phyloP scores from a whole-genome alignment of 2,888 invertebrate species.

The Melangyna quadrimaculata region DNA sequence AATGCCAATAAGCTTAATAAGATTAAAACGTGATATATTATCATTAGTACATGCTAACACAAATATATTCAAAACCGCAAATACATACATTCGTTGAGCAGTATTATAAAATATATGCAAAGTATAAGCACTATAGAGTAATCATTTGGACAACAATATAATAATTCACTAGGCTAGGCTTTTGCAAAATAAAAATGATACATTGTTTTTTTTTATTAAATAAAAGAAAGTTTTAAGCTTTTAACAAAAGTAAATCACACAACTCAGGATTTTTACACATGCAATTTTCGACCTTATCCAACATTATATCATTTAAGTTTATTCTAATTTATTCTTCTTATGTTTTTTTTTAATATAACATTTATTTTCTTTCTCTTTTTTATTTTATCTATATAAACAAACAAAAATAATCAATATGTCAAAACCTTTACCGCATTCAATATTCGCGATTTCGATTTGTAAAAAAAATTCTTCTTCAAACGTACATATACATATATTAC shows the following conservation, averaged over 20 bases:
- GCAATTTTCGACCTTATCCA: not conserved
- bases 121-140: not conserved
- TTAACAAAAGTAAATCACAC: not conserved
- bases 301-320: conserved; percentile 13
- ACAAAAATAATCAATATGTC: conserved; percentile 44
- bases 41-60: not conserved
- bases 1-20: not conserved
- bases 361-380: conserved; percentile 62
- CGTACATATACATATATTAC: not conserved
- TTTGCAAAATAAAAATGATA: not conserved
- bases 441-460: conserved; percentile 54
- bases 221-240: not conserved
- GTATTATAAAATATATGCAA: not conserved
- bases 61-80: not conserved
- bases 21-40: no score
- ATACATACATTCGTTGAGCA: not conserved
- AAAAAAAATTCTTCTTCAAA: conserved; percentile 26
- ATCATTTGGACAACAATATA: not conserved
- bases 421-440: conserved; percentile 53
- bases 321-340: conserved; percentile 22
- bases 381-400: conserved; percentile 26
- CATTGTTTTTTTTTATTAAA: not conserved
- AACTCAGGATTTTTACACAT: not conserved
- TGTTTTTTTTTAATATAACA: conserved; percentile 50
- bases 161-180: not conserved